These are phyloP conservation scores for Formica aserva DNA, from an alignment of 2,888 invertebrate species.

Conservation along the genomic window DNA sequence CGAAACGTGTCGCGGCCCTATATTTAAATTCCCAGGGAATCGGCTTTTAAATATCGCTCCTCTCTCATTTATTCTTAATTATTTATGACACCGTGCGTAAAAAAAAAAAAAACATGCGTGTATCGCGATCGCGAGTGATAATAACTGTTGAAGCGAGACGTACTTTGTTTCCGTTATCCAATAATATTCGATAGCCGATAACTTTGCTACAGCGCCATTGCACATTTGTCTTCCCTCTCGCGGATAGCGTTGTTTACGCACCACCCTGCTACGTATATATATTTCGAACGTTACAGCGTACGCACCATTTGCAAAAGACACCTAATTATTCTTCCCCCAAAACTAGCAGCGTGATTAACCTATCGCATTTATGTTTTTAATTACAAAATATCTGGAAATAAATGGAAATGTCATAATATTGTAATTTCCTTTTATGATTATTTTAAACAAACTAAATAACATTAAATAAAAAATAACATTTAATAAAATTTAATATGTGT, in stretches of 20 bases:
- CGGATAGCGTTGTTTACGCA: slow-evolving; percentile 22
- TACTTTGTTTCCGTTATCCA: slow-evolving; percentile 50
- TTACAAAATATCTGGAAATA: not conserved
- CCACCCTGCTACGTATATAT: not conserved
- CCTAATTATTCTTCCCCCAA: slow-evolving; percentile 7
- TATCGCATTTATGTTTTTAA: not conserved
- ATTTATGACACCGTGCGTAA: slow-evolving; percentile 22
- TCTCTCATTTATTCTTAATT: slow-evolving; percentile 40
- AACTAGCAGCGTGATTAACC: not conserved
- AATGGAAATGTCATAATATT: not conserved
- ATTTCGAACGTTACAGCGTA: not conserved
- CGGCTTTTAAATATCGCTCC: not conserved
- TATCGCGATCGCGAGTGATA: slow-evolving; percentile 32
- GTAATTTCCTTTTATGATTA: not conserved
- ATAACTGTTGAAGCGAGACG: slow-evolving; percentile 24
- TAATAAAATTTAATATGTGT: not conserved
- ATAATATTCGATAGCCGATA: slow-evolving; percentile 42
- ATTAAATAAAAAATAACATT: not conserved
- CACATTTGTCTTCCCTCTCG: slow-evolving; percentile 38
- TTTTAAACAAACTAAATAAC: not conserved
- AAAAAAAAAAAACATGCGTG: not conserved
- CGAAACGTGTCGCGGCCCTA: slow-evolving; percentile 4
- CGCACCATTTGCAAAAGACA: not conserved
- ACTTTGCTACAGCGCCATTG: slow-evolving; percentile 28
- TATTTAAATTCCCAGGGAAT: too few species aligned